Conservation (phyloP, 2,888 invertebrate genomes). For the Melieria omissa region DNA sequence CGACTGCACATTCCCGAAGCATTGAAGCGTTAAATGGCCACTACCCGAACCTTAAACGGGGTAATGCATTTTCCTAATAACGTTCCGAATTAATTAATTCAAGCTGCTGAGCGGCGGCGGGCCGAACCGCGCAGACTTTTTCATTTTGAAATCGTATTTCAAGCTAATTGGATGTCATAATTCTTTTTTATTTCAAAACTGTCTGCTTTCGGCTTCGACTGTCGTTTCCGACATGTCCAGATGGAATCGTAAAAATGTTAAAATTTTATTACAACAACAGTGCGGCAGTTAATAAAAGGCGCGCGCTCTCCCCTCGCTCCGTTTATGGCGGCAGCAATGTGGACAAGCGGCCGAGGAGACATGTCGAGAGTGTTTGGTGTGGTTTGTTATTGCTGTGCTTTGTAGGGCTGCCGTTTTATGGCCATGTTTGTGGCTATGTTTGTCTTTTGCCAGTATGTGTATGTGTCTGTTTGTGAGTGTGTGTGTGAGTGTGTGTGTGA, state of each 20-base stretch:
- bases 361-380: not conserved
- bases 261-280: not conserved
- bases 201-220: not conserved
- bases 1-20: not conserved
- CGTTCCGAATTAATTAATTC: not conserved
- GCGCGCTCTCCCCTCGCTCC: too few relatives aligned
- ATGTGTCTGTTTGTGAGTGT: constrained; percentile 4
- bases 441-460: not conserved
- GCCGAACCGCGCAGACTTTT: not conserved
- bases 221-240: not conserved
- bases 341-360: not conserved
- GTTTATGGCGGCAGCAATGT: too few relatives aligned
- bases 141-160: not conserved
- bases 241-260: constrained; percentile 1
- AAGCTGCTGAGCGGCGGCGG: not conserved
- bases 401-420: not conserved
- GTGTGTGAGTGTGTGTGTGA: constrained; percentile 12
- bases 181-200: not conserved
- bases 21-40: constrained; percentile 1
- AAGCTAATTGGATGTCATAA: not conserved
- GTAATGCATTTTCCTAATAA: not conserved
- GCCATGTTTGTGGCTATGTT: not conserved
- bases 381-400: not conserved
- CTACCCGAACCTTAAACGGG: not conserved
- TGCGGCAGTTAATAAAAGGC: not conserved